Evolutionary conservation across 2,113 vertebrate genomes (phyloP).

Genomic region (Athene cunicularia): DNA sequence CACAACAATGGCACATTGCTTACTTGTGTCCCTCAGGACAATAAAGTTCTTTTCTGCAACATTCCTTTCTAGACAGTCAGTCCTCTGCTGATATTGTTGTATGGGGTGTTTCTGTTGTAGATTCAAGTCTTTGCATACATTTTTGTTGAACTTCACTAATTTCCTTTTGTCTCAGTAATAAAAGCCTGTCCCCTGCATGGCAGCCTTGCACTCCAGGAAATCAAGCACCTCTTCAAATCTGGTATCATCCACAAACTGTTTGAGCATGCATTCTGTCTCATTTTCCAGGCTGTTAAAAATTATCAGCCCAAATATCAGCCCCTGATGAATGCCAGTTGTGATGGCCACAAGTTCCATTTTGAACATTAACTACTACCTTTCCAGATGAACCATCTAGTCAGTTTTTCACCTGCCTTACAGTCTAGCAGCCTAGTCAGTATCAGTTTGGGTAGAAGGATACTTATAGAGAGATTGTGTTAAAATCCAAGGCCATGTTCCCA

Average conservation of each 20-base stretch:
- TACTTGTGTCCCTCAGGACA: background rate
- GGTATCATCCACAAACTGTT: background rate
- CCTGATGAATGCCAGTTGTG: background rate
- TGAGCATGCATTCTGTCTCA: background rate
- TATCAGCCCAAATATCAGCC: background rate
- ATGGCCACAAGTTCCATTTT: background rate
- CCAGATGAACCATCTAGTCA: background rate
- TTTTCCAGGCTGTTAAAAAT: background rate
- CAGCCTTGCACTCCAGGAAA: background rate
- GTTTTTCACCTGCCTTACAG: background rate
- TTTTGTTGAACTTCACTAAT: background rate
- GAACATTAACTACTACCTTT: background rate
- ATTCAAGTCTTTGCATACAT: background rate
- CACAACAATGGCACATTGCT: background rate
- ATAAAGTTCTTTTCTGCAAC: background rate
- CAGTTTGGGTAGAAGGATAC: background rate
- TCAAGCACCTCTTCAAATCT: background rate
- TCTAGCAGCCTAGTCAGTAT: background rate
- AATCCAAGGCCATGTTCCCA: background rate
- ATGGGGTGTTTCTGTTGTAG: background rate
- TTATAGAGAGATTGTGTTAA: background rate
- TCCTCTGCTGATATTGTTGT: background rate
- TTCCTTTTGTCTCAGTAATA: background rate
- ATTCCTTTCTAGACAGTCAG: background rate
- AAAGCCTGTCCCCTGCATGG: background rate